Evolutionary conservation across 2,113 vertebrate species (phyloP), one percentile per base, ranked within the genome.

Genomic region (Percopsis transmontana): DNA sequence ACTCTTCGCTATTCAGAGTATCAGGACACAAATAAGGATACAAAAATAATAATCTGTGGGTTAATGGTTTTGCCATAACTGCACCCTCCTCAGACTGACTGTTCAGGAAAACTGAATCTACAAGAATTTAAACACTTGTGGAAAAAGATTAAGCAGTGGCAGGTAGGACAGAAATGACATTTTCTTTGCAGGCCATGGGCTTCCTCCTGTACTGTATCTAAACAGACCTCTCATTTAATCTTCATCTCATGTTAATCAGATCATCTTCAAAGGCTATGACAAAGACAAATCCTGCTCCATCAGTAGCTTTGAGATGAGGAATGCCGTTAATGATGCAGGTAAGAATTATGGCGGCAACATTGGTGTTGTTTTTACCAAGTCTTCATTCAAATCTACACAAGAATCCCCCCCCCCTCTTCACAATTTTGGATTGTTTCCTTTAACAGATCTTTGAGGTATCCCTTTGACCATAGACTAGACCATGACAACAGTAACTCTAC

Each of bases 271-370:
- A 68, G 75, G 3, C 9, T 98, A 95, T 0, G 93, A 94, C 70
- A 78, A 90, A 0, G 93, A 97, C 81, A 92, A 94, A 0, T 92
- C 91, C 0, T 92, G 91, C 78, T 92, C 91, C 66, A 98, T 99
- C 85, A 97, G 95, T 64, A 99, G 97, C 86, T 98, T 98, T 0
- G 96, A 99, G 87, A 97, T 99, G 97, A 95, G 97, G 53, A 98
- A 95, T 0, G 95, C 96, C 0, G 92, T 98, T 42, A 94, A 95
- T 0, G 96, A 96, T 1, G 96, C 95, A 93, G 97, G 97, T 99
- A 85, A 78, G 15, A 11, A 21, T n/a, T 19, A 47, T 47, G 38
- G 7, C 15, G 12, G 12, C 6, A 33, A 33, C 27, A 33, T 33
- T 33, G 27, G 5, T 33, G 5, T 33, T 33, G 3, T 7, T 33